These are phyloP conservation scores for Pantherophis alleghaniensis DNA, from an alignment of 2,797 vertebrate genomes.

Conservation along the genomic window DNA sequence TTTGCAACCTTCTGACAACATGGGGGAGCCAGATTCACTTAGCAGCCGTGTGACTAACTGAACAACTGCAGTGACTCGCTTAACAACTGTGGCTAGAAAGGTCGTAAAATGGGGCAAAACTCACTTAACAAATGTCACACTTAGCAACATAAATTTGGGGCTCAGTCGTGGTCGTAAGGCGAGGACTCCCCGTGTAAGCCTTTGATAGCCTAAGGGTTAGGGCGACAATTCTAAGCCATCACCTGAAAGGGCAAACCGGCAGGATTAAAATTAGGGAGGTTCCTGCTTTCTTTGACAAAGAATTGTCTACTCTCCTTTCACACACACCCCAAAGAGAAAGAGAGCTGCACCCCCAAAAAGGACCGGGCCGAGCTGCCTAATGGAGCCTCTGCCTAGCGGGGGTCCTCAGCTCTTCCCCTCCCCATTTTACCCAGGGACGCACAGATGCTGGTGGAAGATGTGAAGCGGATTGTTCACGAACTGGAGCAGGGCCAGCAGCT, in stretches of 20 bases:
- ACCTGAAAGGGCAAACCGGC: not conserved
- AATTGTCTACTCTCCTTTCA: not conserved
- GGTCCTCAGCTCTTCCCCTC: not conserved
- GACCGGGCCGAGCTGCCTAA: not conserved
- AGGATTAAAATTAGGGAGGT: not conserved
- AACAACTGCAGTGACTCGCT: not conserved
- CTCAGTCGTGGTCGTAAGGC: not conserved
- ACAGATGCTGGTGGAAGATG: slow-evolving; percentile 97
- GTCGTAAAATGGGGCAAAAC: not conserved
- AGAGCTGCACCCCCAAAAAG: not conserved
- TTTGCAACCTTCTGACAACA: not conserved
- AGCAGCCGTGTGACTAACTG: not conserved
- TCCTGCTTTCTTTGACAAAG: not conserved
- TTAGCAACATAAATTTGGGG: not conserved
- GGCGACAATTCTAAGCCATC: not conserved
- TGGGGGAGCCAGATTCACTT: not conserved
- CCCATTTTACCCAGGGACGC: slow-evolving; percentile 80
- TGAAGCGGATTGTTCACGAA: slow-evolving; percentile 92
- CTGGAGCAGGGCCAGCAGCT: slow-evolving; percentile 95
- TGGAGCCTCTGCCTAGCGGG: not conserved
- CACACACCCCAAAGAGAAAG: not conserved
- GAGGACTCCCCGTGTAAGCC: not conserved
- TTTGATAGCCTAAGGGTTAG: not conserved
- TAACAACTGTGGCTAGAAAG: not conserved
- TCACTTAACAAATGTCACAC: not conserved